A percentile compares a stretch with the other conserved stretches of the same genome.
Evolutionary conservation across 2,113 vertebrate genomes (phyloP).

Genomic region (Pterocles orientalis): DNA sequence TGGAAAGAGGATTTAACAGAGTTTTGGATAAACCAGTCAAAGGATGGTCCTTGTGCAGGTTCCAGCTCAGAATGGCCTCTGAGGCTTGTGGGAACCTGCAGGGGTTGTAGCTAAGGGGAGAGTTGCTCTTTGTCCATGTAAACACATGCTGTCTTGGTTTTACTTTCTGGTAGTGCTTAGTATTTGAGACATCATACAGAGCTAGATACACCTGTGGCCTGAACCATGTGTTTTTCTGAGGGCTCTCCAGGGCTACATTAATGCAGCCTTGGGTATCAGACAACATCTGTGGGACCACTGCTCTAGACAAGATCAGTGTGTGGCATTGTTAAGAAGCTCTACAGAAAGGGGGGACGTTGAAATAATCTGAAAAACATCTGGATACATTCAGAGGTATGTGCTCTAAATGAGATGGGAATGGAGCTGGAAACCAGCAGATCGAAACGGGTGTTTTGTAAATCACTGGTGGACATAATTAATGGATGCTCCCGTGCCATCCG

Average conservation of each 20-base stretch:
- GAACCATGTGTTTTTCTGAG: neutral
- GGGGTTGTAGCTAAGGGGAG: neutral
- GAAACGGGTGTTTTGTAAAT: neutral
- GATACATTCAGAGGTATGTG: neutral
- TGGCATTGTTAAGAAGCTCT: neutral
- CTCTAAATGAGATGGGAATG: neutral
- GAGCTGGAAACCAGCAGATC: neutral
- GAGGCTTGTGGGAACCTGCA: neutral
- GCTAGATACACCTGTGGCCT: neutral
- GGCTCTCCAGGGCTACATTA: neutral
- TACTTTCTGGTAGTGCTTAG: neutral
- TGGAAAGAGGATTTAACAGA: neutral
- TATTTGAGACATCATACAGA: neutral
- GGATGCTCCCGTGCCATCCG: rapidly evolving
- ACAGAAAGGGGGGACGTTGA: neutral
- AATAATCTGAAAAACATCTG: neutral
- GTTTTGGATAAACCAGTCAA: neutral
- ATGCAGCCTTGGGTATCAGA: neutral
- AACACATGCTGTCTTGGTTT: neutral
- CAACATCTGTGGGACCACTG: neutral
- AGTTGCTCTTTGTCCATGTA: neutral
- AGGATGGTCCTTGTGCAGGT: neutral
- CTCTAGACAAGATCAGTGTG: neutral
- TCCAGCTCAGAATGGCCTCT: neutral
- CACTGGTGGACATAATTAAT: neutral